These are phyloP conservation scores for Cydia pomonella DNA, from an alignment of 1,140 invertebrate species.

Conservation along the genomic window DNA sequence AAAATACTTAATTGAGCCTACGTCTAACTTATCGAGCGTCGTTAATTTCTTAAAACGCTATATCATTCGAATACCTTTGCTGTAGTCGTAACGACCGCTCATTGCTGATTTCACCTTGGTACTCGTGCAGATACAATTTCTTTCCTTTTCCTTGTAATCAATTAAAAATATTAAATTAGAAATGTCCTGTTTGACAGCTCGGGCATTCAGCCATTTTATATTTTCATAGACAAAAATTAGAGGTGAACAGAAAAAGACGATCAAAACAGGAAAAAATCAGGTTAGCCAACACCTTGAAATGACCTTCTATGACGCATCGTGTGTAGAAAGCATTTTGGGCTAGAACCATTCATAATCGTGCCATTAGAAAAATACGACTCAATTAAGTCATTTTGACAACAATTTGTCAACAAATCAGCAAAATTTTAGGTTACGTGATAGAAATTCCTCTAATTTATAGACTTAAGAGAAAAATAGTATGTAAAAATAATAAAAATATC, in stretches of 20 bases:
- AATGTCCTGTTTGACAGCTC: neutral
- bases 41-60: constrained; percentile 37
- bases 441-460: neutral
- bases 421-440: constrained; percentile 16
- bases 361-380: neutral
- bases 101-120: constrained; percentile 46
- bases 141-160: neutral
- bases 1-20: constrained; percentile 66
- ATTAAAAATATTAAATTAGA: neutral
- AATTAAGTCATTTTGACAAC: neutral
- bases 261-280: neutral
- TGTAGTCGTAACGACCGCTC: constrained; percentile 60
- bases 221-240: neutral
- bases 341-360: neutral
- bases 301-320: neutral
- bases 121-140: neutral
- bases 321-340: neutral
- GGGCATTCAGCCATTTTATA: constrained; percentile 13
- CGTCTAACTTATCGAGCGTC: constrained; percentile 14
- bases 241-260: neutral
- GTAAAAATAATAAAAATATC: neutral
- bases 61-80: constrained; percentile 71
- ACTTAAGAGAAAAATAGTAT: neutral
- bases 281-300: constrained; percentile 7
- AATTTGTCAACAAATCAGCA: constrained; percentile 2